Evolutionary conservation across 2,113 vertebrate species (phyloP).

Genomic region (Psittacus erithacus): DNA sequence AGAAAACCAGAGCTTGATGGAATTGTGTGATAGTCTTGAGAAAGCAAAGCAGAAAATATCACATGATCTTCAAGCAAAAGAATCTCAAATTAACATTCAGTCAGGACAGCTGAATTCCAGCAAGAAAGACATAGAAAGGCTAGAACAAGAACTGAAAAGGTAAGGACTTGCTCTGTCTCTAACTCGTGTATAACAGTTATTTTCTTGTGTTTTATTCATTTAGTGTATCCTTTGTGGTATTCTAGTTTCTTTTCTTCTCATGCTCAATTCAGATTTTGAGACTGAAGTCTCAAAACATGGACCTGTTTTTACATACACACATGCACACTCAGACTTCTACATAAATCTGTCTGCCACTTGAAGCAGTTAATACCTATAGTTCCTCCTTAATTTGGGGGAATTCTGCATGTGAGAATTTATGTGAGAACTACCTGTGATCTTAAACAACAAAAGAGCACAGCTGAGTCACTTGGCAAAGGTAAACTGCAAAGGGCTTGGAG

Average conservation of each 20-base stretch:
- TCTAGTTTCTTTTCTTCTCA: not conserved
- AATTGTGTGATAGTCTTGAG: slow-evolving; percentile 88
- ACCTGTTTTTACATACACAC: accelerated
- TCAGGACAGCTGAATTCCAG: slow-evolving; percentile 87
- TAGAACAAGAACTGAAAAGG: slow-evolving; percentile 93
- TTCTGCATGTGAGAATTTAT: not conserved
- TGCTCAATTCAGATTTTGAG: not conserved
- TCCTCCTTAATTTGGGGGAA: not conserved
- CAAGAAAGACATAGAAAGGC: slow-evolving; percentile 85
- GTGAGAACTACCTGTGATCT: not conserved
- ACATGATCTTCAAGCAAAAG: slow-evolving; percentile 89
- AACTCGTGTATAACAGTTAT: not conserved
- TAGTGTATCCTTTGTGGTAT: not conserved
- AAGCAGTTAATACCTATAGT: not conserved
- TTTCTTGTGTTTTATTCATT: not conserved
- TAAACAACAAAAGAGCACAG: not conserved
- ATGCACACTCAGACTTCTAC: not conserved
- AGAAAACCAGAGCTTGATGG: slow-evolving; percentile 88
- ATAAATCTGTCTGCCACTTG: not conserved
- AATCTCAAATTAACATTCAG: slow-evolving; percentile 88
- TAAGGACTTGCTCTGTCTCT: slow-evolving; percentile 38
- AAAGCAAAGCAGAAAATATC: slow-evolving; percentile 85
- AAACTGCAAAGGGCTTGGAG: not conserved
- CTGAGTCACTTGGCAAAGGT: not conserved
- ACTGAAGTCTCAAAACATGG: not conserved